These are phyloP conservation scores for Masticophis lateralis DNA, from an alignment of 2,797 vertebrate species.

Conservation along the genomic window DNA sequence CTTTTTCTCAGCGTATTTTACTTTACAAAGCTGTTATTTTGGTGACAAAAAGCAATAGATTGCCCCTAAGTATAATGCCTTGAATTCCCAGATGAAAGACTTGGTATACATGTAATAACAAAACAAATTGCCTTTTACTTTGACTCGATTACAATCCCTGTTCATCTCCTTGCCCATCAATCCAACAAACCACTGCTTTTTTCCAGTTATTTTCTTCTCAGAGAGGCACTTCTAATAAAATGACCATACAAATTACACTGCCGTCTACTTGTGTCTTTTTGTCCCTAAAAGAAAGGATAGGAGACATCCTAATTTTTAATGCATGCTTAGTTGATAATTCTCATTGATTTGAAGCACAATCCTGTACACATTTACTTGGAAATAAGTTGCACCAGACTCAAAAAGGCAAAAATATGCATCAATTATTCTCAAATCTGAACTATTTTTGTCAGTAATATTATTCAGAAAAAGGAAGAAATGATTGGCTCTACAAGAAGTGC, in stretches of 20 bases:
- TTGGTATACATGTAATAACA: not conserved
- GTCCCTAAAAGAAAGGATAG: not conserved
- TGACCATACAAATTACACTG: not conserved
- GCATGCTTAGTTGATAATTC: not conserved
- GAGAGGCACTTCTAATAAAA: not conserved
- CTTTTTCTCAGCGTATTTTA: not conserved
- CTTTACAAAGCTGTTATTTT: not conserved
- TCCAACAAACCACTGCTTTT: not conserved
- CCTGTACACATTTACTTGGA: not conserved
- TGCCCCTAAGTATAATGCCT: not conserved
- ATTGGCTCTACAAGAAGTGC: not conserved
- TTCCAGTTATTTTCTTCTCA: not conserved
- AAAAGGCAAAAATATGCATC: not conserved
- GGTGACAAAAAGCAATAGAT: not conserved
- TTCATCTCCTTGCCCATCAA: not conserved
- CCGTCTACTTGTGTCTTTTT: not conserved
- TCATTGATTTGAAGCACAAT: not conserved
- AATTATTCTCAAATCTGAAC: not conserved
- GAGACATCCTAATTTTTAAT: not conserved
- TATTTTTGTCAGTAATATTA: conserved; percentile 3
- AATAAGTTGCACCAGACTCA: not conserved
- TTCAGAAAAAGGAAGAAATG: conserved; percentile 8
- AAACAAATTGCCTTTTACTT: not conserved
- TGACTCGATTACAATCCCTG: not conserved
- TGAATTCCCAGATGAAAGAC: not conserved